These are phyloP conservation scores for Centropus bengalensis DNA, from an alignment of 2,113 vertebrate species.

Conservation along the genomic window DNA sequence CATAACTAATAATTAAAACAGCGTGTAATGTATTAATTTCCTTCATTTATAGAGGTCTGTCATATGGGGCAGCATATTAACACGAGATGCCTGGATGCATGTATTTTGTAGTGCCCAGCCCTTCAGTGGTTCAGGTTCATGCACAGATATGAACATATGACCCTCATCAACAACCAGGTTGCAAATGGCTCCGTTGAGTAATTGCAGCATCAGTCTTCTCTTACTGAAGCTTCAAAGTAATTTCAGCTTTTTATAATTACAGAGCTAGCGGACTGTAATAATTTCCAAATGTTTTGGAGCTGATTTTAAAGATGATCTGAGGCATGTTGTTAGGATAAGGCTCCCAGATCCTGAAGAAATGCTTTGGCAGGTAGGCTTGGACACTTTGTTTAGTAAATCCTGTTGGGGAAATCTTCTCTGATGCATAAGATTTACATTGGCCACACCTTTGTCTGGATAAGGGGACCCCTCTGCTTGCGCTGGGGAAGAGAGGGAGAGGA, in stretches of 20 bases:
- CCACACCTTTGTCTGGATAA: neutral
- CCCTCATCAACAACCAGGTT: slow-evolving; percentile 23
- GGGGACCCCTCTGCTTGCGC: accelerated
- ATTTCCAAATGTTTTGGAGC: slow-evolving; percentile 60
- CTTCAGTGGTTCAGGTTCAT: neutral
- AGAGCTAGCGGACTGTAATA: slow-evolving; percentile 39
- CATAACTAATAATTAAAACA: slow-evolving; percentile 49
- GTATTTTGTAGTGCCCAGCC: neutral
- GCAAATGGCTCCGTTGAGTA: slow-evolving; percentile 46
- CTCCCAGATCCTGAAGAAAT: neutral
- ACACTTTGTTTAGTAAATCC: neutral
- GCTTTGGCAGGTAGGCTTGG: neutral
- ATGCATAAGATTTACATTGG: neutral
- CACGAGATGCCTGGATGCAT: neutral
- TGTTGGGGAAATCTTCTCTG: neutral
- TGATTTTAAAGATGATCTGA: slow-evolving; percentile 5
- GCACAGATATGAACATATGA: neutral
- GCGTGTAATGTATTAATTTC: neutral
- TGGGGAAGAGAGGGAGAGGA: neutral
- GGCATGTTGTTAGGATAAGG: neutral
- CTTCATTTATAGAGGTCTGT: neutral
- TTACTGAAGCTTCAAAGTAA: slow-evolving; percentile 58
- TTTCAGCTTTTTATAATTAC: slow-evolving; percentile 66
- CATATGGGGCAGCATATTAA: slow-evolving; percentile 26
- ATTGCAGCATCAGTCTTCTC: slow-evolving; percentile 49